These are phyloP conservation scores for Parelbella ahira DNA, from an alignment of 2,888 invertebrate genomes.

Conservation along the genomic window DNA sequence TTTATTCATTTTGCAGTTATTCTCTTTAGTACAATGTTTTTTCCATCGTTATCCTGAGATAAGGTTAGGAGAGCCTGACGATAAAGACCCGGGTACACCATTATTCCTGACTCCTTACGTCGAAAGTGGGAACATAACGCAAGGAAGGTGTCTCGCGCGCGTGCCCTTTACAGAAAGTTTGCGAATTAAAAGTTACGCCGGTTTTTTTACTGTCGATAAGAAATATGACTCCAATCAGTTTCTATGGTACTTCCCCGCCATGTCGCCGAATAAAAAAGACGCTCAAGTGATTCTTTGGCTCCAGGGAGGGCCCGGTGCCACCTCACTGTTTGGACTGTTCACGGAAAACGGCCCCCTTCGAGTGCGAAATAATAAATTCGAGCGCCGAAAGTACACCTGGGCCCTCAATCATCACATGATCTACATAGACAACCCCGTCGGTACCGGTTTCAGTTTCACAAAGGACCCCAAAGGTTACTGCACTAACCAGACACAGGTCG, in stretches of 20 bases:
- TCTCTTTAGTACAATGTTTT: conserved; percentile 4
- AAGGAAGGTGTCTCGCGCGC: conserved; percentile 79
- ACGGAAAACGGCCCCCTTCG: conserved; percentile 89
- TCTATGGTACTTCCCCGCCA: conserved; percentile 95
- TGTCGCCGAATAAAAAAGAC: conserved; percentile 66
- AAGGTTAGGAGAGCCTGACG: conserved; percentile 40
- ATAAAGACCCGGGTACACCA: conserved; percentile 77
- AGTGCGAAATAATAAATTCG: conserved; percentile 58
- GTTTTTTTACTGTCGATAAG: conserved; percentile 91
- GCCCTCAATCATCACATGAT: conserved; percentile 88
- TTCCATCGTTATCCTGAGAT: conserved; percentile 13
- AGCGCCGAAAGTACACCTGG: conserved; percentile 89
- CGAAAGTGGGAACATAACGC: conserved; percentile 84
- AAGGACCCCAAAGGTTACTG: conserved; percentile 88
- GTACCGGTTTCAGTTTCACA: conserved; percentile 95
- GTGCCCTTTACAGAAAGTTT: conserved; percentile 82
- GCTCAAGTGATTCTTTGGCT: conserved; percentile 91
- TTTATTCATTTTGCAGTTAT: conserved; percentile 8
- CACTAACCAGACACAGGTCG: conserved; percentile 88
- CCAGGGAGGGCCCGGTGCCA: conserved; percentile 92
- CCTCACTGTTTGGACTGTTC: conserved; percentile 89
- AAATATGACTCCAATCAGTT: conserved; percentile 89
- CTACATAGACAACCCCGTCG: conserved; percentile 96
- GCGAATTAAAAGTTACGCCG: conserved; percentile 85
- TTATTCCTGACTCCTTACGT: conserved; percentile 88